A percentile compares a stretch with the other conserved stretches of the same genome.
Conservation (phyloP, 2,888 invertebrate species). For the Pterostichus niger region DNA sequence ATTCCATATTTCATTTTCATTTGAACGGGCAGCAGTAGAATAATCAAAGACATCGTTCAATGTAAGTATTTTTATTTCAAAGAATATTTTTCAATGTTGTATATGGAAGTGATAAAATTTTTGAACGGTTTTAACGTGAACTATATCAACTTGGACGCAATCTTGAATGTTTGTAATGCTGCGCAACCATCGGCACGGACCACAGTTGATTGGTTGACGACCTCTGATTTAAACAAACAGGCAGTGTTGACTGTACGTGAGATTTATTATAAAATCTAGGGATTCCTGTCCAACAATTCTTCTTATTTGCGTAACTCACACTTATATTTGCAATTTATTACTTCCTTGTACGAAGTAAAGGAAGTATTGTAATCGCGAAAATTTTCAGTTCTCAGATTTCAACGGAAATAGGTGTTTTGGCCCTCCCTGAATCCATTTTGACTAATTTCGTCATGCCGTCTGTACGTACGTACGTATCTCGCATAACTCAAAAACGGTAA, state of each 20-base stretch:
- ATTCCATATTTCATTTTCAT: too few relatives aligned
- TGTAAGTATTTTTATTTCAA: too few relatives aligned
- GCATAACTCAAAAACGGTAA: too few relatives aligned
- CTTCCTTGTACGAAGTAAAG: too few relatives aligned
- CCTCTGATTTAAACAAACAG: constrained; percentile 34
- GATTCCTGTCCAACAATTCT: background rate
- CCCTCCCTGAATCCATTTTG: too few relatives aligned
- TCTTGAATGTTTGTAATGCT: constrained; percentile 6
- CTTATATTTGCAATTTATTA: background rate
- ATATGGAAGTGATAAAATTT: background rate
- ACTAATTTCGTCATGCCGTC: too few relatives aligned
- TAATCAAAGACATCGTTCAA: too few relatives aligned
- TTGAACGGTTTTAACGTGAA: background rate
- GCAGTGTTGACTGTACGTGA: constrained; percentile 1
- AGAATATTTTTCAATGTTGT: background rate
- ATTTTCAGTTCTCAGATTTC: too few relatives aligned
- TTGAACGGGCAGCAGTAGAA: too few relatives aligned
- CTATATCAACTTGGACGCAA: background rate
- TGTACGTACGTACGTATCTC: too few relatives aligned
- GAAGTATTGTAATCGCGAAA: too few relatives aligned
- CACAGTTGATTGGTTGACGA: constrained; percentile 29
- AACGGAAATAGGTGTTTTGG: too few relatives aligned
- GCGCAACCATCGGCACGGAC: background rate
- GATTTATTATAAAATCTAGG: constrained; percentile 16
- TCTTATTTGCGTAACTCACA: background rate